Evolutionary conservation across 2,888 invertebrate genomes (phyloP), one percentile per base, ranked within the genome.

Genomic region (Lithophane ornitopus): DNA sequence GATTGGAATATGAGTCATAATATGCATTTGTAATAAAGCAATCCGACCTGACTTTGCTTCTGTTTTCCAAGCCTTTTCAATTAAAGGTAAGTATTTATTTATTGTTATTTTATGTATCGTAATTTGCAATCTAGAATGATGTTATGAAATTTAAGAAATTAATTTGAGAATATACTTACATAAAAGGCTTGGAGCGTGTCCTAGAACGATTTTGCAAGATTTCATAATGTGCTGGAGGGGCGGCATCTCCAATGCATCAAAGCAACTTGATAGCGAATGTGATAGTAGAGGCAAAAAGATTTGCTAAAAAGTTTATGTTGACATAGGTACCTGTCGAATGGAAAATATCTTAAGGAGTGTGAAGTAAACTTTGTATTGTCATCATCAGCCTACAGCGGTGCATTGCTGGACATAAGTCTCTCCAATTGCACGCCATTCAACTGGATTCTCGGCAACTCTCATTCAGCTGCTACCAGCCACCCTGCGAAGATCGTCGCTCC

Each of bases 1-100:
- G 61, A 61, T 70, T 49, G 16, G 26, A 74, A 76, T 63, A 70
- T 78, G 83, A 80, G 41, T 85, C 74, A 79, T 65, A 49, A 70
- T 34, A n/a, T 46, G 49, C 19, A 44, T 65, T 77, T 49, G 61
- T 52, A 63, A 76, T 70, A 56, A 52, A 19, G 16, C 8, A 22
- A 12, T 14, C 19, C 16, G 4, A 3, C 19, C 14, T n/a, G 3
- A 8, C 8, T 71, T 52, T 46, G 22, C 16, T 39, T 39, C 12
- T 0, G 46, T n/a, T 78, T 49, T 71, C 9, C 12, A 19, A 54
- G 6, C 19, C 4, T 71, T 58, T 72, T 63, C 1, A 44, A 52
- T 1, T 9, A 3, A 49, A 28, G 14, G 9, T n/a, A n/a, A n/a
- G n/a, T 26, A 2, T 46, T 41, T 41, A 12, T 59, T 28, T 70